These are phyloP conservation scores for Ichneumon xanthorius DNA, from an alignment of 2,888 invertebrate species.

Conservation along the genomic window DNA sequence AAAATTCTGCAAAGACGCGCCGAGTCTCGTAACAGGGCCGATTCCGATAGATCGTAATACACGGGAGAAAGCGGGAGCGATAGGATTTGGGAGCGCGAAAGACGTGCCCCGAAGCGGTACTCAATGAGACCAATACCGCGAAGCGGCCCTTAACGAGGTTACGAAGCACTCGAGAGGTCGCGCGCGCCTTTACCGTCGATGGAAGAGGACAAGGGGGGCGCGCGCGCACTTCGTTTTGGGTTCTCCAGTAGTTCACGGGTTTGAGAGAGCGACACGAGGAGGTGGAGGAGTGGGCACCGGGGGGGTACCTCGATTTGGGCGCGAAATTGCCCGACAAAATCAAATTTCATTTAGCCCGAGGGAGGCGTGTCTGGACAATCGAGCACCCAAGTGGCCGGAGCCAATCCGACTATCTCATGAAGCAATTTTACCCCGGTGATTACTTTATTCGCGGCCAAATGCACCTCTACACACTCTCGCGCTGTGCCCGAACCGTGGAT, in stretches of 20 bases:
- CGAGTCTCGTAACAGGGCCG: constrained; percentile 22
- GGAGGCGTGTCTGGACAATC: constrained; percentile 84
- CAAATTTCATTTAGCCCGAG: constrained; percentile 83
- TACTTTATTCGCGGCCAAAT: constrained; percentile 80
- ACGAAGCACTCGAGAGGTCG: constrained; percentile 74
- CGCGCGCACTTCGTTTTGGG: constrained; percentile 33
- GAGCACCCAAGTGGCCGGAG: constrained; percentile 83
- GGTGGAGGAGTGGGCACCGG: constrained; percentile 56
- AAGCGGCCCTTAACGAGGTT: constrained; percentile 82
- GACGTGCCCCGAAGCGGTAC: constrained; percentile 65
- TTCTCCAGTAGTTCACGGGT: constrained; percentile 28
- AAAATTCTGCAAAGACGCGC: constrained; percentile 33
- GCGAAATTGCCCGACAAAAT: constrained; percentile 85
- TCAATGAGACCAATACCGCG: constrained; percentile 81
- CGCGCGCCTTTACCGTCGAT: constrained; percentile 54
- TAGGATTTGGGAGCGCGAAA: constrained; percentile 42
- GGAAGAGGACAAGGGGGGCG: constrained; percentile 34
- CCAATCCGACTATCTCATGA: constrained; percentile 83
- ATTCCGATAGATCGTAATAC: not conserved
- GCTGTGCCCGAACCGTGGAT: constrained; percentile 43
- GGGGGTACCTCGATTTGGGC: constrained; percentile 81
- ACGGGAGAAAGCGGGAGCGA: constrained; percentile 32
- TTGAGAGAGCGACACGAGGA: constrained; percentile 10
- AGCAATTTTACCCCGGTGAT: constrained; percentile 83
- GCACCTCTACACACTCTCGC: constrained; percentile 50